Evolutionary conservation across 2,113 vertebrate genomes (phyloP).

Genomic region (Menura novaehollandiae): DNA sequence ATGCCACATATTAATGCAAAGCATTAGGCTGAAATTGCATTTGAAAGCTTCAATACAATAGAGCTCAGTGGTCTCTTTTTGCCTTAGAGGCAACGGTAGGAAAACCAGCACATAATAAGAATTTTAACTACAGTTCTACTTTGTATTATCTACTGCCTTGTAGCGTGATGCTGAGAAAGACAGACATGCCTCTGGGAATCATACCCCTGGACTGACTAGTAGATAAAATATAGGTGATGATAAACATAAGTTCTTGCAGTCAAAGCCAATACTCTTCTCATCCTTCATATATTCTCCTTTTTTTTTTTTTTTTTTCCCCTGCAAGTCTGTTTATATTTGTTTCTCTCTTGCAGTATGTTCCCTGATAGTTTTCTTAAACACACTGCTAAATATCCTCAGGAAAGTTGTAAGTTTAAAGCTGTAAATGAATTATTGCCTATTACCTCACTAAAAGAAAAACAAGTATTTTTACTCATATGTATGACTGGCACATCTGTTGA

Average conservation of each 20-base stretch:
- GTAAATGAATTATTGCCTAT: background rate
- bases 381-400: background rate
- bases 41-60: conserved; percentile 28
- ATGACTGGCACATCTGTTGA: background rate
- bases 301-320: background rate
- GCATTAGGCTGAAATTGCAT: conserved; percentile 24
- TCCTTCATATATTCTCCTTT: background rate
- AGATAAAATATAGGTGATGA: background rate
- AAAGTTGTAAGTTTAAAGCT: background rate
- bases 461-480: background rate
- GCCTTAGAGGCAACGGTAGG: conserved; percentile 18
- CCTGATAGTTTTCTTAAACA: background rate
- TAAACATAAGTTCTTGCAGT: background rate
- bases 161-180: background rate
- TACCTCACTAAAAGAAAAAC: background rate
- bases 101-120: conserved; percentile 14
- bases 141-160: background rate
- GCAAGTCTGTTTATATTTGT: background rate
- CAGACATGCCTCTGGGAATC: background rate
- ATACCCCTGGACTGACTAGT: background rate
- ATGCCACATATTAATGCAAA: background rate
- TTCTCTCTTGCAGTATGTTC: background rate
- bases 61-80: conserved; percentile 8
- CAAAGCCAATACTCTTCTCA: background rate
- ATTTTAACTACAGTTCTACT: conserved; percentile 32